These are phyloP conservation scores for Channallabes apus DNA, from an alignment of 2,797 vertebrate species.

Conservation along the genomic window DNA sequence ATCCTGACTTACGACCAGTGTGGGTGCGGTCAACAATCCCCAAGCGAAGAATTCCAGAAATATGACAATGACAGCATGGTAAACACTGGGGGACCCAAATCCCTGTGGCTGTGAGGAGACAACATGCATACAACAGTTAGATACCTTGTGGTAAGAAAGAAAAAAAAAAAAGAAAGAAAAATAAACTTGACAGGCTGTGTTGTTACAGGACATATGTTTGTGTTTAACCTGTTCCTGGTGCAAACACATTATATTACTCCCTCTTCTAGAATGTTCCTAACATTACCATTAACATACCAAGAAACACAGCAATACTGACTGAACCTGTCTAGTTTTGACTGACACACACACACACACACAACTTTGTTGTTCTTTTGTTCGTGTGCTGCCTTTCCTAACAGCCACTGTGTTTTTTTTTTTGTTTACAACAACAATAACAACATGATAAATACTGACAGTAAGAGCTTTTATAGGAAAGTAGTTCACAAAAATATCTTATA, in stretches of 20 bases:
- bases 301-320: background rate
- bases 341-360: background rate
- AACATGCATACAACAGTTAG: background rate
- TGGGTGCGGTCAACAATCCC: slow-evolving; percentile 85
- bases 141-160: background rate
- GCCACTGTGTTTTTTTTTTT: too few relatives aligned
- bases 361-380: background rate
- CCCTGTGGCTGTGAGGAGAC: slow-evolving; percentile 78
- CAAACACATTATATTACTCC: background rate
- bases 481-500: too few relatives aligned
- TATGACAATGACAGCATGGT: slow-evolving; percentile 88
- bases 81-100: slow-evolving; percentile 85
- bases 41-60: slow-evolving; percentile 90
- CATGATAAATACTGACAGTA: too few relatives aligned
- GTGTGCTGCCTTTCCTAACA: too few relatives aligned
- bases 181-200: background rate
- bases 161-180: background rate
- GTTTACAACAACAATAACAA: too few relatives aligned
- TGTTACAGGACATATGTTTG: background rate
- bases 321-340: background rate
- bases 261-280: background rate
- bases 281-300: background rate
- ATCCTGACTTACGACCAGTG: slow-evolving; percentile 77
- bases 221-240: background rate
- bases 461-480: too few relatives aligned